Evolutionary conservation across 2,113 vertebrate species (phyloP).

Genomic region (Coracopsis vasa): DNA sequence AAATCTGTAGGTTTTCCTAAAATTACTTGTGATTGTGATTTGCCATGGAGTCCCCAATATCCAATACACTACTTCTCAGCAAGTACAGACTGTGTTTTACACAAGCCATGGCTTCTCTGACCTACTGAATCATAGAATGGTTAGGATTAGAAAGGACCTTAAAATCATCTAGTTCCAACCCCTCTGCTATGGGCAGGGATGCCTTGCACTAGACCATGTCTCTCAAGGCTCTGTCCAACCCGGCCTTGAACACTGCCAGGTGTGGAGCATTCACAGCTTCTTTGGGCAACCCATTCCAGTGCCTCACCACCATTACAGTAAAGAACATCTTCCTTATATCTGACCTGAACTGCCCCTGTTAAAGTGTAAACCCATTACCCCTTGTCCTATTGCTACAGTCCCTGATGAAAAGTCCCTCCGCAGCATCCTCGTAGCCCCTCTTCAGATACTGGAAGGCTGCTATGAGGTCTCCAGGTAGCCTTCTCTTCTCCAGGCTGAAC

Average conservation of each 20-base stretch:
- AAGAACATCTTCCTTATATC: too few relatives aligned
- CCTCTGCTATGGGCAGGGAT: background rate
- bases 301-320: too few relatives aligned
- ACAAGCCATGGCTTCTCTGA: background rate
- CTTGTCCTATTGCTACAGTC: too few relatives aligned
- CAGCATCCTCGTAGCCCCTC: too few relatives aligned
- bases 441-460: too few relatives aligned
- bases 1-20: background rate
- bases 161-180: background rate
- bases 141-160: background rate
- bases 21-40: background rate
- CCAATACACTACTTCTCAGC: background rate
- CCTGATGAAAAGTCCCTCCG: too few relatives aligned
- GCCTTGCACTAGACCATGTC: background rate
- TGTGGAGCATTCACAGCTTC: background rate
- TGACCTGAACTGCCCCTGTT: too few relatives aligned
- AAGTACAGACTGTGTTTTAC: background rate
- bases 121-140: background rate
- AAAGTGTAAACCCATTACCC: too few relatives aligned
- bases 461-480: too few relatives aligned
- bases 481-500: too few relatives aligned
- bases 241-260: background rate
- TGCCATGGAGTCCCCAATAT: background rate
- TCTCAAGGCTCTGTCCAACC: background rate
- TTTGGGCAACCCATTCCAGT: background rate